A percentile compares a stretch with the other conserved stretches of the same genome.
Conservation (phyloP, 2,113 vertebrate genomes). For the Chaetodon auriga region DNA sequence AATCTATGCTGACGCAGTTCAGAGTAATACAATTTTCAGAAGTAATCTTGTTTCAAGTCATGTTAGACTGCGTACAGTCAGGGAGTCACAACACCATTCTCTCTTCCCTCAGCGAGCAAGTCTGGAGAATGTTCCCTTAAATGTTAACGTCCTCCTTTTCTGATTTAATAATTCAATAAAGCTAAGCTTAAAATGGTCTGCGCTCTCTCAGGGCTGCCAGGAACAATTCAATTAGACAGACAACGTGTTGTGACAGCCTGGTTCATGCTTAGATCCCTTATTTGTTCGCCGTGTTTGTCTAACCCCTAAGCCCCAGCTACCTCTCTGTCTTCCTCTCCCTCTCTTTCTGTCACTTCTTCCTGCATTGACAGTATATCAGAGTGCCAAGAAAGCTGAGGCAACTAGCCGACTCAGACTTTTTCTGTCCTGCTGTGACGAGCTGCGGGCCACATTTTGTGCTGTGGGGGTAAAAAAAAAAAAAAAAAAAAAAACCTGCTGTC, state of each 20-base stretch:
- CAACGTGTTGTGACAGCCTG: constrained; percentile 58
- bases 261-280: constrained; percentile 63
- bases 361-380: constrained; percentile 45
- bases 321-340: constrained; percentile 16
- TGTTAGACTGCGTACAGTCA: constrained; percentile 34
- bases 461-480: constrained; percentile 49
- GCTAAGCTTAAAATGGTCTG: constrained; percentile 67
- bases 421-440: constrained; percentile 58
- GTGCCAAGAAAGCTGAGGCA: constrained; percentile 57
- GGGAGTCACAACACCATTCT: constrained; percentile 20
- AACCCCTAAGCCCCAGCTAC: constrained; percentile 31
- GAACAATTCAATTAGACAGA: constrained; percentile 69
- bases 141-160: constrained; percentile 66
- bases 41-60: constrained; percentile 67
- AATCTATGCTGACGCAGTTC: constrained; percentile 35
- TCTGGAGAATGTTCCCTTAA: constrained; percentile 56
- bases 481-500: constrained; percentile 60
- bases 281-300: constrained; percentile 56
- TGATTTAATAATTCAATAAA: constrained; percentile 77
- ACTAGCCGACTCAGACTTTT: constrained; percentile 70
- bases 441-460: constrained; percentile 65
- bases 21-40: constrained; percentile 54
- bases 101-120: constrained; percentile 19
- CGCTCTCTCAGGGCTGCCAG: constrained; percentile 60
- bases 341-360: constrained; percentile 44